A percentile compares a stretch with the other conserved stretches of the same genome.
Conservation (phyloP, 2,797 vertebrate species). For the Chiloscyllium punctatum region DNA sequence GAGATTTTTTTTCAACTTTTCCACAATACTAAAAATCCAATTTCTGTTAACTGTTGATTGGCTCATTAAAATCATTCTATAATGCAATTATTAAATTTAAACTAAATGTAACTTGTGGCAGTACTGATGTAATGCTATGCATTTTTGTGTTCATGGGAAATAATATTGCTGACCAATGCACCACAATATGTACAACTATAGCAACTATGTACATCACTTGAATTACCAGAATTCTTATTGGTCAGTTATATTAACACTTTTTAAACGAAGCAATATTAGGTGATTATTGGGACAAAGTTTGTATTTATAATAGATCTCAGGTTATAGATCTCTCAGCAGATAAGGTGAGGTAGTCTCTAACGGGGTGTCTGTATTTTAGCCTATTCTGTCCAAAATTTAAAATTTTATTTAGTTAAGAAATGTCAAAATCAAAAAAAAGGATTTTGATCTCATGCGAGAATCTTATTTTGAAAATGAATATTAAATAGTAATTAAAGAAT, state of each 20-base stretch:
- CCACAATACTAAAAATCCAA: background rate
- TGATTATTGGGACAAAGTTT: background rate
- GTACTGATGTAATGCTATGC: background rate
- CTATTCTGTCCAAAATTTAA: background rate
- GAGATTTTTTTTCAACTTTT: background rate
- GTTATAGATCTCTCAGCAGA: background rate
- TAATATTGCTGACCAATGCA: background rate
- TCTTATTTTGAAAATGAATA: background rate
- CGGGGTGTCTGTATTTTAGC: background rate
- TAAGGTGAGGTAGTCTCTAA: background rate
- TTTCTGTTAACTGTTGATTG: background rate
- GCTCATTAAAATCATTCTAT: background rate
- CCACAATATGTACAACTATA: background rate
- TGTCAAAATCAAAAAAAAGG: background rate
- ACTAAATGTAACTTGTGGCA: background rate
- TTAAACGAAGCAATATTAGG: background rate
- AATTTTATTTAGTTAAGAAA: background rate
- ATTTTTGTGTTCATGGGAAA: background rate
- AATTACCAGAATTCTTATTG: background rate
- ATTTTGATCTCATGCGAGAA: background rate
- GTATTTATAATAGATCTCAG: background rate
- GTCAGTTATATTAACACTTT: background rate
- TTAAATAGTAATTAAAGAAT: background rate
- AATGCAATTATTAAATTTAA: background rate
- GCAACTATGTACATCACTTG: background rate